Conservation (phyloP, 2,888 invertebrate species). For the Eretmocerus hayati region DNA sequence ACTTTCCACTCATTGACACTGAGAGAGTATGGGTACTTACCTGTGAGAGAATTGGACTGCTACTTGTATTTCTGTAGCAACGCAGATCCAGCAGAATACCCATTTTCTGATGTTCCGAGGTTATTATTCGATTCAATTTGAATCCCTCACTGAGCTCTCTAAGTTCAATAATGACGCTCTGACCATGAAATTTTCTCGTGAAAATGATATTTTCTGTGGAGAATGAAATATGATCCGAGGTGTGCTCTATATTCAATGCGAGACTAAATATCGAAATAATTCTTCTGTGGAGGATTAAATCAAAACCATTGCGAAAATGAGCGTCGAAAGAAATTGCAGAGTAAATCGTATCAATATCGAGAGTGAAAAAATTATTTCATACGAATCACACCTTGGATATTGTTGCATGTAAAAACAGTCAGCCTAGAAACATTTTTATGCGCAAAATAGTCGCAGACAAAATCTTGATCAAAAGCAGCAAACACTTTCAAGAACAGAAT, state of each 20-base stretch:
- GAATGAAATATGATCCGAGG: too few relatives aligned
- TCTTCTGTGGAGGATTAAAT: too few relatives aligned
- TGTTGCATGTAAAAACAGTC: conserved; percentile 5
- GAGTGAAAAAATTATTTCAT: neutral
- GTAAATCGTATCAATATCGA: neutral
- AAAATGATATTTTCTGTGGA: conserved; percentile 9
- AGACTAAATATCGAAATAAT: too few relatives aligned
- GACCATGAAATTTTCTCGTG: conserved; percentile 2
- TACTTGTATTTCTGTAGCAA: neutral
- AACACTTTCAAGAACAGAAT: neutral
- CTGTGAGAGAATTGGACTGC: neutral
- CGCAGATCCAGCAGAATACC: conserved; percentile 12
- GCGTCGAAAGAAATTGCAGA: too few relatives aligned
- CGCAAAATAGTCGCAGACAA: conserved; percentile 9
- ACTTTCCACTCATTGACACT: too few relatives aligned
- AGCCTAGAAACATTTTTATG: conserved; percentile 5
- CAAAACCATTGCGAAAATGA: too few relatives aligned
- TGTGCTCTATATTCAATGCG: too few relatives aligned
- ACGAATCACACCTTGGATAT: neutral
- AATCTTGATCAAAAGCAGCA: neutral
- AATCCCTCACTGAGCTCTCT: neutral
- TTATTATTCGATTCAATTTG: conserved; percentile 2
- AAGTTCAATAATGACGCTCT: neutral
- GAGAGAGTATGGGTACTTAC: too few relatives aligned
- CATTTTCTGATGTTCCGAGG: conserved; percentile 4